phyloP scores from a whole-genome alignment of 2,797 vertebrate genomes.

The Liasis olivaceus region DNA sequence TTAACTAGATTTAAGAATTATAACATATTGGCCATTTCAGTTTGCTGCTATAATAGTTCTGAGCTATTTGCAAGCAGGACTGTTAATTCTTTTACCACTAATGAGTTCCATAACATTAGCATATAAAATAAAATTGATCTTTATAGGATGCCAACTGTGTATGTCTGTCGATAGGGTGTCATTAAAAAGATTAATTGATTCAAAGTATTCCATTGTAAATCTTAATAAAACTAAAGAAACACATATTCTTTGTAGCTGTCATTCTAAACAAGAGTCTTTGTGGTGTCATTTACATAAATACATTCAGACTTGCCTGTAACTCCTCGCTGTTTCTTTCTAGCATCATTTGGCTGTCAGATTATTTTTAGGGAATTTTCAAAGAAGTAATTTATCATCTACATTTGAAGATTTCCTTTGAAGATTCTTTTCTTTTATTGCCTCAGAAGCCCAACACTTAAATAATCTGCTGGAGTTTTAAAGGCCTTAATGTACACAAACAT shows the following conservation, averaged over 20 bases:
- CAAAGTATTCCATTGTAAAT: constrained; percentile 28
- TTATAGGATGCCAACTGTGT: constrained; percentile 28
- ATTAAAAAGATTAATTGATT: constrained; percentile 40
- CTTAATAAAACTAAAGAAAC: constrained; percentile 35
- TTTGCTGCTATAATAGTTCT: constrained; percentile 14
- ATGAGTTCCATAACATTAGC: constrained; percentile 35
- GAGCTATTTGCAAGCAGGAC: constrained; percentile 31
- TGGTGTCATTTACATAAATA: constrained; percentile 3
- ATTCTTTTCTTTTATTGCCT: neutral
- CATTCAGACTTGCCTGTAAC: neutral
- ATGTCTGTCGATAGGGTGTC: constrained; percentile 31
- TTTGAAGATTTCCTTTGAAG: neutral
- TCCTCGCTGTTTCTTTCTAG: neutral
- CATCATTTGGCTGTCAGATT: neutral
- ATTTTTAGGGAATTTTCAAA: neutral
- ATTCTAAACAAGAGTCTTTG: constrained; percentile 19
- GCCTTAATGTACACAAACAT: neutral
- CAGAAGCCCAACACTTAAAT: neutral
- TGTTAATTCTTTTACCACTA: constrained; percentile 35
- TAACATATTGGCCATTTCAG: constrained; percentile 35
- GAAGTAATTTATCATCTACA: neutral
- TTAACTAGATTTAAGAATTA: constrained; percentile 38
- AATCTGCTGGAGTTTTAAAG: neutral
- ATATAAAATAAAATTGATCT: constrained; percentile 47
- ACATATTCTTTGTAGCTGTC: constrained; percentile 2